Conservation (phyloP, 2,797 vertebrate species). For the Sarcoramphus papa region DNA sequence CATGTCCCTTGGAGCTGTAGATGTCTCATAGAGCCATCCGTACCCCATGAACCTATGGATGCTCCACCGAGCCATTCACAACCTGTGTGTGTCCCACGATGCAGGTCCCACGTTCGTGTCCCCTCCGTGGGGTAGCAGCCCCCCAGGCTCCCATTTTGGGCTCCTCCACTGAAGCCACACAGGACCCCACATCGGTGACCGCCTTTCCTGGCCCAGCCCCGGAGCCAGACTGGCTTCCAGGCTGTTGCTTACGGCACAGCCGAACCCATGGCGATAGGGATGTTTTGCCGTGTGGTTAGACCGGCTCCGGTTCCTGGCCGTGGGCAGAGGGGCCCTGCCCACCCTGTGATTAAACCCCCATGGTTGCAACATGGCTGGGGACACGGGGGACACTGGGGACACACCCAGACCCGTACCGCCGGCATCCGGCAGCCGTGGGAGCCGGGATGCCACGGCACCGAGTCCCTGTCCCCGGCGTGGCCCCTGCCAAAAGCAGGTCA, state of each 20-base stretch:
- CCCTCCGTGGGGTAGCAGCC: accelerated
- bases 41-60: background rate
- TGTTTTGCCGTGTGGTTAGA: background rate
- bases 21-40: background rate
- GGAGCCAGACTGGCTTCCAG: accelerated
- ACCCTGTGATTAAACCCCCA: background rate
- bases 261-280: background rate
- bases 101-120: accelerated
- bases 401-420: background rate
- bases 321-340: background rate
- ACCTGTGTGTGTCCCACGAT: accelerated
- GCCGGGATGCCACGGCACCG: accelerated
- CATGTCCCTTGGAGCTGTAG: background rate
- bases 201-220: accelerated
- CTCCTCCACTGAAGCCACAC: accelerated
- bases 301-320: accelerated
- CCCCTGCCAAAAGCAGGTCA: background rate
- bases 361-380: background rate
- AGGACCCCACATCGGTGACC: accelerated
- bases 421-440: background rate
- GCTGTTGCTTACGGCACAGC: background rate
- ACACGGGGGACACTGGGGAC: accelerated
- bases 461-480: accelerated
- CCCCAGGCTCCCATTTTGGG: background rate
- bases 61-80: background rate